Base-by-base conservation (phyloP, 1,140 invertebrate species). In the Maniola jurtina region DNA sequence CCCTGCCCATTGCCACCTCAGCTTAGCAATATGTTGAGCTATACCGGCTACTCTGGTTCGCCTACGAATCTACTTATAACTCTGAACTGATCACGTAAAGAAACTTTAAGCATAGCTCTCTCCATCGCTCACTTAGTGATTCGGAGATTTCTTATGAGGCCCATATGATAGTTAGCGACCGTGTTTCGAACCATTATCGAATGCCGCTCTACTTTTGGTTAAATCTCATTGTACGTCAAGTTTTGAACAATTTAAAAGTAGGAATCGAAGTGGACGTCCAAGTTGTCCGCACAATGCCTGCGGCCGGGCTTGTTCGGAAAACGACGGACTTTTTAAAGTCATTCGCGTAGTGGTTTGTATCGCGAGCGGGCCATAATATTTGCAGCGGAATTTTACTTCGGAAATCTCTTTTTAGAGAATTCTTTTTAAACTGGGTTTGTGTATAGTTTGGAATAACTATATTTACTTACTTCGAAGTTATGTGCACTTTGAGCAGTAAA, bases 241-340 rank as follows among this genome's bases (percentile, higher is more conserved):
- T 75, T 67, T 66, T 56, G 42, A 81, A 83, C 81, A 81, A 80
- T 83, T 83, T 81, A 74, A 79, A 81, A 83, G 77, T 82, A 69
- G 71, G 61, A 79, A 79, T 76, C 79, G 77, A 80, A 80, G 79
- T 77, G 79, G 65, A 66, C 72, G 71, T 62, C 68, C 73, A 75
- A 81, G 65, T 82, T 77, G 70, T 63, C 70, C 68, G 75, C 68
- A 77, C 77, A 80, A 76, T 76, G 74, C 59, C 70, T 61, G 65
- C 64, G 65, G 73, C 63, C 56, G 61, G 66, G 67, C 58, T 70
- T 68, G 54, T 64, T 71, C 62, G 45, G 62, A 65, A 67, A 67
- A 68, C 70, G 57, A 60, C 71, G 68, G 68, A 69, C 62, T 73
- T 72, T 25, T 70, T 62, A 59, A 69, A 69, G 64, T 63, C 56